phyloP scores from a whole-genome alignment of 2,797 vertebrate genomes.

The Ptychadena robeensis region DNA sequence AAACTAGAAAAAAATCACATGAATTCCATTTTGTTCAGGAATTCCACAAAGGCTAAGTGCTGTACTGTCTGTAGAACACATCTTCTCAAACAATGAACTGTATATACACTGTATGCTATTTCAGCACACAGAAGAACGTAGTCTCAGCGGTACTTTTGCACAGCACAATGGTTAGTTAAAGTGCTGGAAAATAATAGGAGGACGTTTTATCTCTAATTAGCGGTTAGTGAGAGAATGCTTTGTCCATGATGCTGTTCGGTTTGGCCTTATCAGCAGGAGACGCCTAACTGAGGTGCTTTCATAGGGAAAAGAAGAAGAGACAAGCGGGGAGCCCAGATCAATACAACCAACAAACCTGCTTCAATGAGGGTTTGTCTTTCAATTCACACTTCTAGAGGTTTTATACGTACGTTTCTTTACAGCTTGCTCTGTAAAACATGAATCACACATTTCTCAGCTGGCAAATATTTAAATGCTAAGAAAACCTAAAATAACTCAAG shows the following conservation, averaged over 20 bases:
- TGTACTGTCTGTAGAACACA: background rate
- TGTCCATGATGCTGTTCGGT: constrained; percentile 17
- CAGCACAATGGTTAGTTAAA: background rate
- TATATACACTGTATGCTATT: background rate
- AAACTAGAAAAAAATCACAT: too few species aligned
- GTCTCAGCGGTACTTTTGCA: background rate
- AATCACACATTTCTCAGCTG: background rate
- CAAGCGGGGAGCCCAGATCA: constrained; percentile 1
- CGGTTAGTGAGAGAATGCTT: constrained; percentile 3
- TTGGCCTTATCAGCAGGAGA: constrained; percentile 32
- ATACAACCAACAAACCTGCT: constrained; percentile 12
- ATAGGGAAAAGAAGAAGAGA: background rate
- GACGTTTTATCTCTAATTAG: constrained; percentile 41
- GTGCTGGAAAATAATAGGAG: constrained; percentile 20
- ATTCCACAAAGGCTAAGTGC: too few species aligned
- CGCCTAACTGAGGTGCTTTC: constrained; percentile 15
- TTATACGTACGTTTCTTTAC: background rate
- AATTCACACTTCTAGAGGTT: background rate
- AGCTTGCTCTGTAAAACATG: background rate
- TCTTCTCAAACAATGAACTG: background rate
- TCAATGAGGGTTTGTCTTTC: constrained; percentile 13
- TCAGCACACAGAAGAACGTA: background rate
- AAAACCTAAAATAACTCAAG: background rate
- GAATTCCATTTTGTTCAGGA: too few species aligned
- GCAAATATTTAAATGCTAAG: background rate